Evolutionary conservation across 2,888 invertebrate species (phyloP).

Genomic region (Homarus gammarus): DNA sequence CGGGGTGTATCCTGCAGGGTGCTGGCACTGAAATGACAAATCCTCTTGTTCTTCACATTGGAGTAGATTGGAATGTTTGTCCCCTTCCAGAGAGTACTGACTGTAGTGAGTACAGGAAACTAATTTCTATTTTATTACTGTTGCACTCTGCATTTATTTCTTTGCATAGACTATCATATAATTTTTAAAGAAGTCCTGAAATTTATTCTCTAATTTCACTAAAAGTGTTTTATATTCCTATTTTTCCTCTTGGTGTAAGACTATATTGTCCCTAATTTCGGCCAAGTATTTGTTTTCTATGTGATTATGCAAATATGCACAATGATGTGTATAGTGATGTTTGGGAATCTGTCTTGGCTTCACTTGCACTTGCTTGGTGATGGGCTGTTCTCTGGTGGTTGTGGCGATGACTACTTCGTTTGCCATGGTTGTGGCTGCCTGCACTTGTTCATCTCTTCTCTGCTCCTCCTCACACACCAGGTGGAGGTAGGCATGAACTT

Average conservation of each 20-base stretch:
- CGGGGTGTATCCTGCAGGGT: conserved; percentile 74
- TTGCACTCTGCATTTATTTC: not conserved
- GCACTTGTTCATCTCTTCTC: conserved; percentile 26
- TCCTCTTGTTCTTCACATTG: conserved; percentile 78
- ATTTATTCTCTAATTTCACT: not conserved
- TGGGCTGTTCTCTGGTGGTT: conserved; percentile 38
- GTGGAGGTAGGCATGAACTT: conserved; percentile 48
- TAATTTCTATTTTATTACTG: not conserved
- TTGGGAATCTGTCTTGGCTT: conserved; percentile 36
- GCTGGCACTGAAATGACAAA: conserved; percentile 65
- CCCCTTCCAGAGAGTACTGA: conserved; percentile 86
- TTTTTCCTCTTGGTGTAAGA: conserved; percentile 79
- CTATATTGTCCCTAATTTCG: conserved; percentile 87
- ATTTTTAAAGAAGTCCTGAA: not conserved
- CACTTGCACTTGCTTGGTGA: conserved; percentile 47
- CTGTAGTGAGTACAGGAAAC: conserved; percentile 87
- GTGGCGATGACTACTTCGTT: conserved; percentile 35
- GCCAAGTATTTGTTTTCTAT: conserved; percentile 77
- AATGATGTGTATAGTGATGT: conserved; percentile 35
- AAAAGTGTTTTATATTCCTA: not conserved
- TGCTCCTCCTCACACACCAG: conserved; percentile 25
- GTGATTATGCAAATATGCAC: conserved; percentile 7
- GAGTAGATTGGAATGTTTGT: conserved; percentile 88
- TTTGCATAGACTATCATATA: not conserved
- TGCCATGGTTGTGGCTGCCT: conserved; percentile 40